Evolutionary conservation across 2,797 vertebrate species (phyloP), one percentile per base, ranked within the genome.

Genomic region (Aphelocoma californica): DNA sequence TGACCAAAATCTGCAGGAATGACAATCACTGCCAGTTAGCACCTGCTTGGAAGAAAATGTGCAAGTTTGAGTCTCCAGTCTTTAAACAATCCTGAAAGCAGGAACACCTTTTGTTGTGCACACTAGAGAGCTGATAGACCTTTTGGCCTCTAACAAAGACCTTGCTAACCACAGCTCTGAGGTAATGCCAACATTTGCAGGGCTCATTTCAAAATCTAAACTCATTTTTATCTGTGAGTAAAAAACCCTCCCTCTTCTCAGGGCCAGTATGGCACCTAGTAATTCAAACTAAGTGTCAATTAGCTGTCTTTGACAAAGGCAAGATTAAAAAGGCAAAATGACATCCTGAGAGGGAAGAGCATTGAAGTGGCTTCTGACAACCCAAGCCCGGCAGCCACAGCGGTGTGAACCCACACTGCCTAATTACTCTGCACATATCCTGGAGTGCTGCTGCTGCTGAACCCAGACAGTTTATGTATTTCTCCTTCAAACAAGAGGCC

Each of bases 301-400:
- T 36, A 77, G n/a, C 51, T 77, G 26, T 4, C 14, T 48, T 61
- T n/a, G 16, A 82, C 74, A 82, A 60, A 57, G 47, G 42, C 40
- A 85, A 92, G 67, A 74, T 50, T 62, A 78, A 77, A 72, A 85
- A 73, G 58, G n/a, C 36, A 75, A 86, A 91, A 85, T 36, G 53
- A 84, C 44, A 67, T 44, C 36, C 18, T 0, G 0, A n/a, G 12
- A 85, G 25, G 28, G 10, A 1, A 81, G 18, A 77, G 48, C 34
- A 79, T 2, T 82, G 64, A 91, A 74, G 56, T 36, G 67, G 78
- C 44, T 90, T 88, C 44, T 58, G 51, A 64, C 38, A 82, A 70
- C 6, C 40, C 48, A 80, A 73, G 10, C 60, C 71, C 64, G 80
- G 64, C 42, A 93, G 74, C 10, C 83, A 85, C 34, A 57, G 45